Evolutionary conservation across 2,888 invertebrate genomes (phyloP).

Genomic region (Aelia acuminata): DNA sequence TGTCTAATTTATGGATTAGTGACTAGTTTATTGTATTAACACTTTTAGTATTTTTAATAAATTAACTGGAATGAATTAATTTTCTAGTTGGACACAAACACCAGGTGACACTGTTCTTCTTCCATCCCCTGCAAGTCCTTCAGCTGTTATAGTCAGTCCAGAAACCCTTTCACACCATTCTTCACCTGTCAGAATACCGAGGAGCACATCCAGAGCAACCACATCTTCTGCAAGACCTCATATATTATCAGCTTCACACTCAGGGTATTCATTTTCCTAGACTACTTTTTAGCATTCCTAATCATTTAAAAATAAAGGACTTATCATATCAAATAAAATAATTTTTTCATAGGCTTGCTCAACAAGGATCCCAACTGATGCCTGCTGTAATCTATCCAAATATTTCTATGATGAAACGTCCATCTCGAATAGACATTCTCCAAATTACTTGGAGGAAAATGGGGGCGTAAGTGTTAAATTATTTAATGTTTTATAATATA

Average conservation of each 20-base stretch:
- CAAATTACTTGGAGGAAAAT: conserved; percentile 68
- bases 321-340: neutral
- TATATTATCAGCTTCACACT: conserved; percentile 65
- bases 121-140: conserved; percentile 82
- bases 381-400: conserved; percentile 63
- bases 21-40: no score
- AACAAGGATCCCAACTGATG: conserved; percentile 64
- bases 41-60: neutral
- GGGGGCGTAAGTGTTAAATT: conserved; percentile 67
- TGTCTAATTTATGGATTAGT: no score
- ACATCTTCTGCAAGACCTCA: conserved; percentile 64
- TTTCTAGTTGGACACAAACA: conserved; percentile 59
- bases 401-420: conserved; percentile 66
- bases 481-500: no score
- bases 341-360: conserved; percentile 49
- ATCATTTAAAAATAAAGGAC: neutral
- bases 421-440: conserved; percentile 68
- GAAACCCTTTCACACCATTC: conserved; percentile 71
- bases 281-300: neutral
- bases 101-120: conserved; percentile 71
- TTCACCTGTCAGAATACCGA: conserved; percentile 64
- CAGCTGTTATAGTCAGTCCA: conserved; percentile 82
- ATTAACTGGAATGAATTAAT: neutral
- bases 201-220: conserved; percentile 65
- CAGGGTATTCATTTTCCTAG: conserved; percentile 61